phyloP scores from a whole-genome alignment of 2,113 vertebrate genomes.

The Ailuropoda melanoleuca region DNA sequence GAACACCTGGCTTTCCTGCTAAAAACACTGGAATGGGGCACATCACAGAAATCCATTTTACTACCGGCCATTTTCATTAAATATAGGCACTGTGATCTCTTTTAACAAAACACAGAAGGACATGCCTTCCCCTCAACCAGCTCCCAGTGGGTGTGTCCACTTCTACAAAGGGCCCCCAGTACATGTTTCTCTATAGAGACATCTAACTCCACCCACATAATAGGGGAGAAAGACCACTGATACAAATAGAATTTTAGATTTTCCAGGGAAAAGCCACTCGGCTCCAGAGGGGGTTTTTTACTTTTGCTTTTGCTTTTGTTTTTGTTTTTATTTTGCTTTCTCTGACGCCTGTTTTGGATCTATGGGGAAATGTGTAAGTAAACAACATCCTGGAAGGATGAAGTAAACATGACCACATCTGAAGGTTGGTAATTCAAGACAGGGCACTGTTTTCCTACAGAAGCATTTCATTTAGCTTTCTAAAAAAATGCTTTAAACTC shows the following conservation, averaged over 20 bases:
- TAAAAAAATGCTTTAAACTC: constrained; percentile 10
- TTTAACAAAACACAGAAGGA: neutral
- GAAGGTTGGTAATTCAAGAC: constrained; percentile 31
- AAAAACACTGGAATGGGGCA: neutral
- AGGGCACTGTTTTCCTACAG: neutral
- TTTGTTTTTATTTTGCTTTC: neutral
- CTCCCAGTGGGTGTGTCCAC: neutral
- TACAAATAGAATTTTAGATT: neutral
- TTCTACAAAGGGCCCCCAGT: neutral
- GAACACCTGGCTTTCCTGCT: neutral
- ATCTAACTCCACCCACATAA: neutral
- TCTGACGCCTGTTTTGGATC: neutral
- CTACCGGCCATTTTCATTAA: neutral
- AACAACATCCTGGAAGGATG: neutral
- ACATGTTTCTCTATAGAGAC: neutral
- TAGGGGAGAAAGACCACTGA: neutral
- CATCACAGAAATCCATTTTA: neutral
- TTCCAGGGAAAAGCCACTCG: constrained; percentile 21
- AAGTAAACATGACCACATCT: constrained; percentile 17
- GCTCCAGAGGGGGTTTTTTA: neutral
- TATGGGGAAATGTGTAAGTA: neutral
- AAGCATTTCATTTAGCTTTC: constrained; percentile 44
- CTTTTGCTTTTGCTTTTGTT: neutral
- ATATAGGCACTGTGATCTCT: neutral
- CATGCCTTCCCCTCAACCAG: neutral